Conservation (phyloP, 2,888 invertebrate genomes). For the Erebia aethiops region DNA sequence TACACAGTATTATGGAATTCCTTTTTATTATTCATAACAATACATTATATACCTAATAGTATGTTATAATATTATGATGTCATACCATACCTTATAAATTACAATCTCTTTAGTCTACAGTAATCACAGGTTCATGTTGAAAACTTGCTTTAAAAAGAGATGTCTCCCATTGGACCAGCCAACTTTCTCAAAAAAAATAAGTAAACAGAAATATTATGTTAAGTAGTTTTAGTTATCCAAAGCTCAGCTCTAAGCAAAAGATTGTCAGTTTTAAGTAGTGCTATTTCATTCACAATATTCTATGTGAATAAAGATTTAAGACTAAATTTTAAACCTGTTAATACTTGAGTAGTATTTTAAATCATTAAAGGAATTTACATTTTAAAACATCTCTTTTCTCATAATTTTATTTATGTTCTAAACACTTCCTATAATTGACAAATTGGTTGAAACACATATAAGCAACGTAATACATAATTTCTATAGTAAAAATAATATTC, state of each 20-base stretch:
- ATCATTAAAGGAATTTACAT: neutral
- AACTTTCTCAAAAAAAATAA: neutral
- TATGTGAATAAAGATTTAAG: too few species aligned
- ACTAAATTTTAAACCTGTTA: neutral
- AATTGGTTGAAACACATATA: too few species aligned
- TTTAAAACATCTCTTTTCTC: neutral
- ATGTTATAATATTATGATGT: neutral
- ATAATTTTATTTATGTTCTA: neutral
- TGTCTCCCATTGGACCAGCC: constrained; percentile 3
- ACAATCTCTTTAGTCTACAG: neutral
- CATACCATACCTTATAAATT: neutral
- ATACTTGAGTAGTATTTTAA: neutral
- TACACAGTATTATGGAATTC: neutral
- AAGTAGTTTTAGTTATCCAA: neutral
- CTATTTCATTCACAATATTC: too few species aligned
- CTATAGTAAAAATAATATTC: too few species aligned
- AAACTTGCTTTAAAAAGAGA: neutral
- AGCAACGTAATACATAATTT: too few species aligned
- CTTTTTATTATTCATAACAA: neutral
- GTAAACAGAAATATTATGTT: neutral
- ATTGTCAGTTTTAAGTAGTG: too few species aligned
- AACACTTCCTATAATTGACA: too few species aligned
- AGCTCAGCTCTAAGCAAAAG: too few species aligned
- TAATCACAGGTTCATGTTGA: neutral
- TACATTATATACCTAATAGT: neutral